Evolutionary conservation across 2,888 invertebrate species (phyloP).

Genomic region (Hermodice carunculata): DNA sequence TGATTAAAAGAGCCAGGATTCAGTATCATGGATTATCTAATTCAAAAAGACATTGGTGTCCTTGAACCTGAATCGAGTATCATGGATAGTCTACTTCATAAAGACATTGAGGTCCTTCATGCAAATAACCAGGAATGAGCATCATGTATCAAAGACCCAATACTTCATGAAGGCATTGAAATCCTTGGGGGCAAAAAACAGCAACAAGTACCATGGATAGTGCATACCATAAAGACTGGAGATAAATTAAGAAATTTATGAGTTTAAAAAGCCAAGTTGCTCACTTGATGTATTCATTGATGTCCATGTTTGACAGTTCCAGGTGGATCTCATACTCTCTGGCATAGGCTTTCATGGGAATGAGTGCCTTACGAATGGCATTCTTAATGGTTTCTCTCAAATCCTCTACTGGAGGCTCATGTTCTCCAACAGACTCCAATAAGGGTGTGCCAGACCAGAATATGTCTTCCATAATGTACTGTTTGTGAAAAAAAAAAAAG

Average conservation of each 20-base stretch:
- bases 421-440: slow-evolving; percentile 80
- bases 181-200: no score
- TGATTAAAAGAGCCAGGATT: no score
- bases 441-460: slow-evolving; percentile 82
- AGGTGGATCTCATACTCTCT: slow-evolving; percentile 77
- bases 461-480: slow-evolving; percentile 79
- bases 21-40: no score
- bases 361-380: slow-evolving; percentile 77
- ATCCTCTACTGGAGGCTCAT: slow-evolving; percentile 76
- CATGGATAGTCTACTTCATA: no score
- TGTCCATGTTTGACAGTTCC: slow-evolving; percentile 76
- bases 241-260: neutral
- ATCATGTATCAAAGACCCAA: no score
- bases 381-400: slow-evolving; percentile 75
- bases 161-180: no score
- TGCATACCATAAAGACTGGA: neutral
- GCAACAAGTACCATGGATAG: no score
- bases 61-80: no score
- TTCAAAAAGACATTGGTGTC: no score
- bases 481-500: slow-evolving; percentile 62
- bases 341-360: slow-evolving; percentile 83
- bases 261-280: slow-evolving; percentile 65
- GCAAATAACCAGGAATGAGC: no score
- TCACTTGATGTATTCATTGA: slow-evolving; percentile 80
- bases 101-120: no score